phyloP scores from a whole-genome alignment of 2,888 invertebrate species.

The Anoplius nigerrimus region DNA sequence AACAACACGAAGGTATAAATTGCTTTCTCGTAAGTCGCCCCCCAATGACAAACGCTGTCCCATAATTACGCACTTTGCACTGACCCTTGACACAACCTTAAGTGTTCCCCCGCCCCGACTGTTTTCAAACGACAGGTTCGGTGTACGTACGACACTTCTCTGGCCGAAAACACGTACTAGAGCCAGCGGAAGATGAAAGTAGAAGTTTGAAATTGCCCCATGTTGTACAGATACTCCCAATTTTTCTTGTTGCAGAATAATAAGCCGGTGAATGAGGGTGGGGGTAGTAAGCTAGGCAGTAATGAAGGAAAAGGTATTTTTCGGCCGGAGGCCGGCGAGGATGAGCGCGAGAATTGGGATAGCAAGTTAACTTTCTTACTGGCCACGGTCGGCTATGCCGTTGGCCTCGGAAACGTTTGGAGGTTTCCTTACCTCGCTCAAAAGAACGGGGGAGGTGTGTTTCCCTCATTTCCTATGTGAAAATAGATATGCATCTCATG shows the following conservation, averaged over 20 bases:
- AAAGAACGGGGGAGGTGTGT: constrained; percentile 90
- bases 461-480: neutral
- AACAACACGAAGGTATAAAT: constrained; percentile 71
- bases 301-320: constrained; percentile 81
- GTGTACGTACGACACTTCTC: too few species aligned
- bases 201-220: too few species aligned
- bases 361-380: constrained; percentile 93
- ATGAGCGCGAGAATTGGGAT: constrained; percentile 93
- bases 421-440: constrained; percentile 96
- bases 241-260: constrained; percentile 43
- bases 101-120: neutral
- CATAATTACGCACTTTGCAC: too few species aligned
- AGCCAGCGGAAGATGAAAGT: too few species aligned
- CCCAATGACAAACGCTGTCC: too few species aligned
- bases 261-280: constrained; percentile 55
- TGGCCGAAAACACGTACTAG: too few species aligned
- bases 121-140: neutral
- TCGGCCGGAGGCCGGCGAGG: constrained; percentile 83
- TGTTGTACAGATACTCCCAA: too few species aligned
- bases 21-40: neutral
- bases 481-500: neutral
- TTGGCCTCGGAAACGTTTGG: constrained; percentile 96
- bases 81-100: neutral
- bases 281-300: constrained; percentile 80
- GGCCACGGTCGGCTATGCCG: constrained; percentile 96